Evolutionary conservation across 2,888 invertebrate genomes (phyloP).

Genomic region (Mythimna albipuncta): DNA sequence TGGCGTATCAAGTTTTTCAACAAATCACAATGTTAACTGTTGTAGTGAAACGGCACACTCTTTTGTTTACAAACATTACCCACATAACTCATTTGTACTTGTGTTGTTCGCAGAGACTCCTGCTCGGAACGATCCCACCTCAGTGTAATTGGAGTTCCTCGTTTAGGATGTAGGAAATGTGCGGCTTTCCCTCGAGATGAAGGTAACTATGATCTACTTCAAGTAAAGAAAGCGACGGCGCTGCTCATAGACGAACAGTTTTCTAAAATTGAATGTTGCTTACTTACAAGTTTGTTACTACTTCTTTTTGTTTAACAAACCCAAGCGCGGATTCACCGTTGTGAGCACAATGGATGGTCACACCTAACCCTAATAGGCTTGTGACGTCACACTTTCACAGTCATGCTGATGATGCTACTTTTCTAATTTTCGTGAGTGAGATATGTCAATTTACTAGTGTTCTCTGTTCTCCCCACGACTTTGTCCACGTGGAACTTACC

Average conservation of each 20-base stretch:
- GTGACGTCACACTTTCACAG: too few relatives aligned
- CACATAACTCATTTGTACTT: not conserved
- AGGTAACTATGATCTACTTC: conserved; percentile 73
- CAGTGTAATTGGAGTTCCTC: conserved; percentile 91
- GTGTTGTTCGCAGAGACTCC: conserved; percentile 79
- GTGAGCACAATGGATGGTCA: too few relatives aligned
- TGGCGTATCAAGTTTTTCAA: conserved; percentile 1
- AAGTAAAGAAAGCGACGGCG: not conserved
- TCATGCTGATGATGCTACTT: too few relatives aligned
- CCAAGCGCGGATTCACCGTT: too few relatives aligned
- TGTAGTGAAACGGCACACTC: conserved; percentile 1
- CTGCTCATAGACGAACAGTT: too few relatives aligned
- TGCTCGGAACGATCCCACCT: conserved; percentile 89
- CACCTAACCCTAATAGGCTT: too few relatives aligned
- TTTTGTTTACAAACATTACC: conserved; percentile 34
- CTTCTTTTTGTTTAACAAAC: too few relatives aligned
- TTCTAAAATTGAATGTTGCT: not conserved
- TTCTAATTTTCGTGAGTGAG: too few relatives aligned
- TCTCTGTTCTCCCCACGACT: too few relatives aligned
- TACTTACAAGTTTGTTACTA: not conserved
- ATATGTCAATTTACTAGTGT: too few relatives aligned
- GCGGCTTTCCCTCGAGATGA: conserved; percentile 88
- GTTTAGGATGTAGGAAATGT: conserved; percentile 92
- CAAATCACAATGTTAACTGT: not conserved
- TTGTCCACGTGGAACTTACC: too few relatives aligned